Base-by-base conservation (phyloP, 1,140 invertebrate species). In the Ctenoplectra terminalis region DNA sequence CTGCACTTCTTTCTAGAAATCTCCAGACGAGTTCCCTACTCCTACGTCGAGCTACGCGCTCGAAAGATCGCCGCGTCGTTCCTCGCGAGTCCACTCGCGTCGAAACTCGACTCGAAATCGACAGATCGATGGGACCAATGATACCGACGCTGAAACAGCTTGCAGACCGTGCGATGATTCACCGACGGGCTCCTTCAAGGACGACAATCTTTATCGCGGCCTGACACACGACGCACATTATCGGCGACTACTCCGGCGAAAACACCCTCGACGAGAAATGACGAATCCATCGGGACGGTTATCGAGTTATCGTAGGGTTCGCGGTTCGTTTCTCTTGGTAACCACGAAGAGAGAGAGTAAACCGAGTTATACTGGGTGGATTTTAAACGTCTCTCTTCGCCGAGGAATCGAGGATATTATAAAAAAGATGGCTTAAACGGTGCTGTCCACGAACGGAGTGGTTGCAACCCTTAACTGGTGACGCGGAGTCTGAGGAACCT, bases 141-240 rank as follows among this genome's bases (percentile, higher is more conserved):
- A 85, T 78, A 81, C 63, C 60, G 34, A 34, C 50, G 50, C 46
- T 66, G 48, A 54, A 79, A 79, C 31, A 17, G 29, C 50, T 34
- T 78, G 31, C 63, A 29, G 34, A 34, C 56, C 34, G 31, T 50
- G 40, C 37, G 31, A 84, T 87, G 86, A 87, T 82, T 87, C 85
- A 87, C 52, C 82, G 70, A n/a, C 31, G 76, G n/a, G 26, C 26
- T 75, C 15, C 37, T 61, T 80, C 85, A 84, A 81, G 67, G 85
- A 81, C 85, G 70, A 50, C 20, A 37, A 56, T 77, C 46, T 74
- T 87, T 87, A 87, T 87, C 85, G 76, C 73, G 67, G n/a, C 7
- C 72, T 76, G 61, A 85, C 71, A 71, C 67, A 73, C 56, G 29
- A 61, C 46, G 20, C 40, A 26, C 29, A 74, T 76, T 50, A 67